Base-by-base conservation (phyloP, 2,113 vertebrate species). In the Tragelaphus strepsiceros region DNA sequence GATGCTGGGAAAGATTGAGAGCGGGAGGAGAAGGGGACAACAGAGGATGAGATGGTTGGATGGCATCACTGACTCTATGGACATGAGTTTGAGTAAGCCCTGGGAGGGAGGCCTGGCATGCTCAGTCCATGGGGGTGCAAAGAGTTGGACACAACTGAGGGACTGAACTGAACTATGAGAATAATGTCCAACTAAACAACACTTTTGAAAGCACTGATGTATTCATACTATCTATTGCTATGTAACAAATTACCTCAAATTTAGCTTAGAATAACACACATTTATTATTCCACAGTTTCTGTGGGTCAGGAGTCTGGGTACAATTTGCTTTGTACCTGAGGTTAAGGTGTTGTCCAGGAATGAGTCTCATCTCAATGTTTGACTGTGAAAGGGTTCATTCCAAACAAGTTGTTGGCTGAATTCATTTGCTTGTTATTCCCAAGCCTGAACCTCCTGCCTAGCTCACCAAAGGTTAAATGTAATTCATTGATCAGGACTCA, bases 141-240 rank as follows among this genome's bases (percentile, higher is more conserved):
- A 39, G 19, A 39, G n/a, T 12, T 39, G n/a, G n/a, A 71, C 67
- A 71, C 0, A n/a, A 39, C 19, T 39, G 67, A 39, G 10, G 9
- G 10, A 71, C 19, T 71, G 67, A 71, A 39, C 32, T 39, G n/a
- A 71, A 21, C 78, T 59, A n/a, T 43, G 22, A 83, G 43, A 67
- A 67, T 67, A 59, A 13, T 11, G 26, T 56, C 83, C 64, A 84
- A 43, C 2, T 84, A 62, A 88, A 88, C 10, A 12, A 12, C 35
- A 61, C 17, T 87, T 96, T 95, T 35, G 82, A 15, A 95, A 91
- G 9, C 53, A 77, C 51, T 49, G 54, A 56, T 85, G 1, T 90
- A 64, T 90, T 88, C 59, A 67, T 90, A 71, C 85, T 67, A 61
- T 46, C 17, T 39, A 53, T 90, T 54, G 22, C 6, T 87, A 4